Evolutionary conservation across 2,797 vertebrate genomes (phyloP).

Genomic region (Acrocephalus scirpaceus): DNA sequence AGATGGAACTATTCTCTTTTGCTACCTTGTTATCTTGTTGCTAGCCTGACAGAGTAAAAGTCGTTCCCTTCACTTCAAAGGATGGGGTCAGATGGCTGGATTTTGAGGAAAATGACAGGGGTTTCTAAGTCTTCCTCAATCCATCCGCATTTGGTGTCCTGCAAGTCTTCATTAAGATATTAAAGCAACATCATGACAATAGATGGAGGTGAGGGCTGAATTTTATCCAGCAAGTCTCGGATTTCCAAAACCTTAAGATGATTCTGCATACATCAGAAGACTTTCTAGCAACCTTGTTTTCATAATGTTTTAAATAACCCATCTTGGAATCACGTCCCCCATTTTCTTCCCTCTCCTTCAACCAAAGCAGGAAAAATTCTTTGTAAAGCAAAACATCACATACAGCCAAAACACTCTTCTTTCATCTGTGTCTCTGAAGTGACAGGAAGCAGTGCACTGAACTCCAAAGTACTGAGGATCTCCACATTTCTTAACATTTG

Average conservation of each 20-base stretch:
- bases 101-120: background rate
- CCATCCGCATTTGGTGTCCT: fast-evolving
- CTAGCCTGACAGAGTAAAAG: background rate
- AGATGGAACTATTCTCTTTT: background rate
- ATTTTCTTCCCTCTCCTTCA: background rate
- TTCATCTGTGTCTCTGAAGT: background rate
- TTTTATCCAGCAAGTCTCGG: background rate
- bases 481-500: background rate
- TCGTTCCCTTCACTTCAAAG: background rate
- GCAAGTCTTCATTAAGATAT: background rate
- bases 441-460: background rate
- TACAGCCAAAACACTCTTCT: no score
- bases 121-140: background rate
- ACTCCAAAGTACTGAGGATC: background rate
- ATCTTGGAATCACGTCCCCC: background rate
- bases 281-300: background rate
- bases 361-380: background rate
- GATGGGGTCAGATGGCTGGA: background rate
- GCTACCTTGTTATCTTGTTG: background rate
- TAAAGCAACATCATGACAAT: background rate
- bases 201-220: background rate
- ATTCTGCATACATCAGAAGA: background rate
- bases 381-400: background rate
- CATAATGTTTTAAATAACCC: background rate
- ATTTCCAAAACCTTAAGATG: background rate